phyloP scores from a whole-genome alignment of 1,140 invertebrate species.

The Bactericera cockerelli region DNA sequence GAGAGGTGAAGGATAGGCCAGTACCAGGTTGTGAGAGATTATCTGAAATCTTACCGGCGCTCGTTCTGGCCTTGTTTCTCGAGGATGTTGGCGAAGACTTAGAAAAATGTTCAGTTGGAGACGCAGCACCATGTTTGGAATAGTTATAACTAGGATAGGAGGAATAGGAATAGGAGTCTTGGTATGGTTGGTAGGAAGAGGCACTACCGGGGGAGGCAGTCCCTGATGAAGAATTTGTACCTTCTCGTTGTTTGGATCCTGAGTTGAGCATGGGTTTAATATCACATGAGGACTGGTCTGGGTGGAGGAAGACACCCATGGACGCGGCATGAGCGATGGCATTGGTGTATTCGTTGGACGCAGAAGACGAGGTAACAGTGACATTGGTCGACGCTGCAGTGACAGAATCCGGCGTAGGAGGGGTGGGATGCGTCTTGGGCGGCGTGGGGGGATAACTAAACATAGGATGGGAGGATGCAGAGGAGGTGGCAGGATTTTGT shows the following conservation, averaged over 20 bases:
- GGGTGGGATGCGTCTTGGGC: slow-evolving; percentile 17
- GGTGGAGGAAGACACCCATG: slow-evolving; percentile 23
- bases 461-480: slow-evolving; percentile 19
- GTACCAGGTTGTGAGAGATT: not conserved
- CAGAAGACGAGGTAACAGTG: slow-evolving; percentile 17
- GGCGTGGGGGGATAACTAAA: slow-evolving; percentile 23
- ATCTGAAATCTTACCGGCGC: slow-evolving; percentile 21
- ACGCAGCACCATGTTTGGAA: slow-evolving; percentile 11
- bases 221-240: slow-evolving; percentile 20
- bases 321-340: slow-evolving; percentile 21
- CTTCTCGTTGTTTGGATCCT: slow-evolving; percentile 22
- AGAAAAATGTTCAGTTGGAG: slow-evolving; percentile 15
- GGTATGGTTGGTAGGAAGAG: slow-evolving; percentile 15
- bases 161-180: slow-evolving; percentile 16
- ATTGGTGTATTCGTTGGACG: slow-evolving; percentile 19
- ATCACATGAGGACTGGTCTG: slow-evolving; percentile 20
- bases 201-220: slow-evolving; percentile 18
- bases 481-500: slow-evolving; percentile 9
- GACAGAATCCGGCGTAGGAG: slow-evolving; percentile 22
- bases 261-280: slow-evolving; percentile 21
- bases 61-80: slow-evolving; percentile 23
- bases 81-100: slow-evolving; percentile 17
- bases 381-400: slow-evolving; percentile 18
- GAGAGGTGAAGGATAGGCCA: not conserved
- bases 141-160: slow-evolving; percentile 13